Evolutionary conservation across 2,113 vertebrate genomes (phyloP), one percentile per base, ranked within the genome.

Genomic region (Aphelocoma coerulescens): DNA sequence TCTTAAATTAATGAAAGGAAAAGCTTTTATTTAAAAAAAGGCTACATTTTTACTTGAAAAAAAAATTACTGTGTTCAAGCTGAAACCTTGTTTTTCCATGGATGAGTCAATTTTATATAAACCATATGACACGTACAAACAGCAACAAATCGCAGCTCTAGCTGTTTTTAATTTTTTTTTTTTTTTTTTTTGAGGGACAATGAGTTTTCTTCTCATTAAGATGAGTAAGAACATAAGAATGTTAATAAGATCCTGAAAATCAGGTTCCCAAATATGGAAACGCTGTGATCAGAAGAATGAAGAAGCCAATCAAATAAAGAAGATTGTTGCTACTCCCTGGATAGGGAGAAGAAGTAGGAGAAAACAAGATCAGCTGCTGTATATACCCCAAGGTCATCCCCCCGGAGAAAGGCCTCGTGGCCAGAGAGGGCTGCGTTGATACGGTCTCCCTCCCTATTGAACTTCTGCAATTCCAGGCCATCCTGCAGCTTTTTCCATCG

Each of bases 401-500:
- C 98, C 39, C 66, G 89, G 19, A 99, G 98, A 76, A 98, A 98
- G 55, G 98, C 97, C 90, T 98, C 98, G 1, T 98, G 98, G 77
- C 98, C 98, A 26, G 98, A 98, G 81, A 99, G 97, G 33, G 98
- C 91, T 19, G 98, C 97, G 55, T 98, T 97, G 33, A 99, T 98
- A 39, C 96, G 93, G 68, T 98, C 98, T 32, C 97, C 98, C 49
- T 99, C 99, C 78, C 90, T 97, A 58, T 98, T 97, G 85, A 98
- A 98, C 78, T 97, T 98, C 84, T 98, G 98, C 54, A 99, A 90
- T 90, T 98, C 97, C 95, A 99, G 84, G 43, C 91, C 97, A 10
- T 98, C 98, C 79, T 98, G 96, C 57, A 99, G 96, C 71, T 75
- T 91, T 54, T 93, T 95, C 87, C 75, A 92, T 65, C 94, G 96